These are phyloP conservation scores for Chiridota heheva DNA, from an alignment of 35 echinoderm and acorn worm genomes.

Conservation along the genomic window DNA sequence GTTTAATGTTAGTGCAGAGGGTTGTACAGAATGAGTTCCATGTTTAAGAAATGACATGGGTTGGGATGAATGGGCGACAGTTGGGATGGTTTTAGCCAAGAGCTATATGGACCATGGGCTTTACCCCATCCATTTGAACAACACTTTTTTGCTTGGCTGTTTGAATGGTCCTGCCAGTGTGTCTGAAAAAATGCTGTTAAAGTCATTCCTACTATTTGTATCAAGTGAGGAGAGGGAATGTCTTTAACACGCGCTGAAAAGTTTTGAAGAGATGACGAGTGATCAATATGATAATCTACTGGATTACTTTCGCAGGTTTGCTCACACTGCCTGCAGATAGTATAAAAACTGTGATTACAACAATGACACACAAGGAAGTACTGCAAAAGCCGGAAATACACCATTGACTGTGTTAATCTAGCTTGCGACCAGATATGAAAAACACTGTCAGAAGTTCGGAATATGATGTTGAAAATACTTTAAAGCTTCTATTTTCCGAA, in stretches of 20 bases:
- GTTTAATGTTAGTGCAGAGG: constrained; percentile 5
- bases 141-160: background rate
- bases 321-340: background rate
- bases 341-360: background rate
- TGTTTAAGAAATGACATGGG: constrained; percentile 5
- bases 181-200: background rate
- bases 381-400: constrained; percentile 22
- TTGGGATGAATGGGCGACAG: background rate
- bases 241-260: background rate
- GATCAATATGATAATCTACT: background rate
- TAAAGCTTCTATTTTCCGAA: no score
- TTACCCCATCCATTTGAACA: background rate
- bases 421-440: background rate
- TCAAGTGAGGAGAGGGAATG: background rate
- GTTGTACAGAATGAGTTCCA: background rate
- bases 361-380: constrained; percentile 3
- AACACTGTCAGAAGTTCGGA: background rate
- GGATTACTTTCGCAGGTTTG: background rate
- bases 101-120: background rate
- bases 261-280: background rate
- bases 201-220: background rate
- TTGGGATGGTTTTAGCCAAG: background rate
- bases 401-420: background rate
- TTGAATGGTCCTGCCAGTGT: background rate
- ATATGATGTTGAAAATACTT: background rate